Percentiles rank a stretch among this genome's conserved stretches.
These are phyloP conservation scores for Ciconia maguari DNA, from an alignment of 2,113 vertebrate genomes.

Conservation along the genomic window DNA sequence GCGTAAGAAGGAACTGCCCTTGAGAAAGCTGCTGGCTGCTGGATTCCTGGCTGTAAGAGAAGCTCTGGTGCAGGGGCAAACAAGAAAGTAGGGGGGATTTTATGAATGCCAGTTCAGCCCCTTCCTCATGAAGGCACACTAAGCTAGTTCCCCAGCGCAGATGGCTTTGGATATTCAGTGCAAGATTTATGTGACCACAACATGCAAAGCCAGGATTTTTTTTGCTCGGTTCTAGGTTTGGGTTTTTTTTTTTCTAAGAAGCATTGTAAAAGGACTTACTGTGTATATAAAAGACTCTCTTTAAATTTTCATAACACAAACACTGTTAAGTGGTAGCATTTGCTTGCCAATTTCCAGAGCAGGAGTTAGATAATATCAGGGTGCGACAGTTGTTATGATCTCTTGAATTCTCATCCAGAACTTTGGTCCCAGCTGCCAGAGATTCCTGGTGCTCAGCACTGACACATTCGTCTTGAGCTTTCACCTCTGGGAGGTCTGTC, in stretches of 20 bases:
- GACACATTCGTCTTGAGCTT: neutral
- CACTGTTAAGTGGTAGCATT: slow-evolving; percentile 11
- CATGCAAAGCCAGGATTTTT: neutral
- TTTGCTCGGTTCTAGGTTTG: neutral
- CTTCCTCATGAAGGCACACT: neutral
- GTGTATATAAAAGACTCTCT: neutral
- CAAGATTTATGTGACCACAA: neutral
- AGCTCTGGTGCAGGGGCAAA: neutral
- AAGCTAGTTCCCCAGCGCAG: neutral
- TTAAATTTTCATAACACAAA: slow-evolving; percentile 6
- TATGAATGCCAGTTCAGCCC: neutral
- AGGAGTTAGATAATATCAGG: slow-evolving; percentile 37
- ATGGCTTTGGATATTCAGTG: neutral
- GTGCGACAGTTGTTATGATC: neutral
- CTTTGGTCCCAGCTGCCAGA: neutral
- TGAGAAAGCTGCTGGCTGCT: neutral
- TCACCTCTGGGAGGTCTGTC: neutral
- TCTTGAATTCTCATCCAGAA: neutral
- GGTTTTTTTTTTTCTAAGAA: neutral
- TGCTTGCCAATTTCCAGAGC: slow-evolving; percentile 40
- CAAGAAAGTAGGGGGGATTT: neutral
- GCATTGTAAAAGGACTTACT: slow-evolving; percentile 13
- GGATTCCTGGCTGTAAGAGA: neutral
- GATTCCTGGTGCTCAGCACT: slow-evolving; percentile 10
- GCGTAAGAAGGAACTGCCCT: neutral